Evolutionary conservation across 2,797 vertebrate genomes (phyloP).

Genomic region (Babyrousa celebensis): DNA sequence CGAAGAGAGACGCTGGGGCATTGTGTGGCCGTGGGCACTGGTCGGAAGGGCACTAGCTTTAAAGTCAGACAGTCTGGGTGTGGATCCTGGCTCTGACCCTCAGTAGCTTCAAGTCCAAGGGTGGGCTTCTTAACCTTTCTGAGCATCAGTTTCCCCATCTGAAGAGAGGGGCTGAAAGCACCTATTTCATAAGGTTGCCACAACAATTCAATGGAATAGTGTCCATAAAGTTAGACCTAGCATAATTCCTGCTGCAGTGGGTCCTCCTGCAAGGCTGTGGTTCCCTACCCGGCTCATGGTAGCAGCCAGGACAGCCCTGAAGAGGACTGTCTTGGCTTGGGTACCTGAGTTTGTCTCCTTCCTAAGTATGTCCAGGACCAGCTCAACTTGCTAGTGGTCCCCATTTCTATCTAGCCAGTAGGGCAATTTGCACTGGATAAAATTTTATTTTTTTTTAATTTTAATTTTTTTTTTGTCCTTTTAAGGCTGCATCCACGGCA

Average conservation of each 20-base stretch:
- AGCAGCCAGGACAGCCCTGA: background rate
- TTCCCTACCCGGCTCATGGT: background rate
- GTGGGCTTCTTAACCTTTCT: background rate
- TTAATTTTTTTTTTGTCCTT: too few relatives aligned
- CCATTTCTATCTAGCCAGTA: accelerated
- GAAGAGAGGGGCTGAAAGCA: background rate
- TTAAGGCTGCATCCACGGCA: too few relatives aligned
- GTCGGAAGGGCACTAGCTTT: accelerated
- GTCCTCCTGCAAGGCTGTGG: background rate
- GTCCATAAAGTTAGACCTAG: accelerated
- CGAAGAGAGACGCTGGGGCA: accelerated
- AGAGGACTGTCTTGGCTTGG: background rate
- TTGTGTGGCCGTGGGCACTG: accelerated
- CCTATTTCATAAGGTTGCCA: accelerated
- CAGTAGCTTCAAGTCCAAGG: background rate
- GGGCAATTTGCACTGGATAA: accelerated
- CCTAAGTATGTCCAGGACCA: accelerated
- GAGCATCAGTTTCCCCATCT: conserved; percentile 19
- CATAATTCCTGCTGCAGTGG: accelerated
- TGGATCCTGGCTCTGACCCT: background rate
- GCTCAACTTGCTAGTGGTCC: accelerated
- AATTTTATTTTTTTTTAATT: too few relatives aligned
- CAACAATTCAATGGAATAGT: accelerated
- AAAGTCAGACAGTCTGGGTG: background rate
- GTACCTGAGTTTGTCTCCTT: background rate